Percentiles rank a stretch among this genome's conserved stretches.
phyloP scores from a whole-genome alignment of 2,888 invertebrate species.

The Heliconius erato region DNA sequence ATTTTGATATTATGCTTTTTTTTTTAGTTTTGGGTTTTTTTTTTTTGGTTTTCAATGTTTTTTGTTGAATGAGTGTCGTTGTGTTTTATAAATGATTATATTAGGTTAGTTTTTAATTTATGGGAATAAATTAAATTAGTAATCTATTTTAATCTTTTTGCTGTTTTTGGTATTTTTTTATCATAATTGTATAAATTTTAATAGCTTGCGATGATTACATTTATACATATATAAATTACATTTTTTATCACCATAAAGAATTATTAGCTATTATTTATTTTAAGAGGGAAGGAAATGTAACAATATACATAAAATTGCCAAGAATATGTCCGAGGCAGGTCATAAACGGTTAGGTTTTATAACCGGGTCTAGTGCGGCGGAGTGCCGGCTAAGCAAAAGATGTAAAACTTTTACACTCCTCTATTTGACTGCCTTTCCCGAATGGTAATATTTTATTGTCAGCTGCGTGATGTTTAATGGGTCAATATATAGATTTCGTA shows the following conservation, averaged over 20 bases:
- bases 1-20: slow-evolving; percentile 9
- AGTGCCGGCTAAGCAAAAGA: slow-evolving; percentile 69
- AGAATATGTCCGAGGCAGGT: slow-evolving; percentile 46
- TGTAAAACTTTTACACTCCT: slow-evolving; percentile 62
- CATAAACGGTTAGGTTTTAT: slow-evolving; percentile 77
- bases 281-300: slow-evolving; percentile 17
- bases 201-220: background rate
- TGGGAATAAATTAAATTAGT: background rate
- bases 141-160: too few relatives aligned
- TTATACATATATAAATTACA: background rate
- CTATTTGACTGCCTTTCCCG: slow-evolving; percentile 39
- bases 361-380: slow-evolving; percentile 43
- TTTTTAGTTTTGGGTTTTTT: background rate
- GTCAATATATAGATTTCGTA: slow-evolving; percentile 20
- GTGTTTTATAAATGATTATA: background rate
- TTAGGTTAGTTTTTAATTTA: background rate
- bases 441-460: slow-evolving; percentile 38
- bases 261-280: slow-evolving; percentile 12
- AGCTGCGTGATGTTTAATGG: slow-evolving; percentile 26
- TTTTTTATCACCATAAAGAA: background rate
- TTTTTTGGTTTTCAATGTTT: slow-evolving; percentile 6
- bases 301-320: slow-evolving; percentile 29
- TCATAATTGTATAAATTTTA: background rate
- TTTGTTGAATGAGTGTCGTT: background rate
- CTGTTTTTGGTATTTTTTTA: background rate